Conservation (phyloP, 2,797 vertebrate species). For the Alfaro cultratus region DNA sequence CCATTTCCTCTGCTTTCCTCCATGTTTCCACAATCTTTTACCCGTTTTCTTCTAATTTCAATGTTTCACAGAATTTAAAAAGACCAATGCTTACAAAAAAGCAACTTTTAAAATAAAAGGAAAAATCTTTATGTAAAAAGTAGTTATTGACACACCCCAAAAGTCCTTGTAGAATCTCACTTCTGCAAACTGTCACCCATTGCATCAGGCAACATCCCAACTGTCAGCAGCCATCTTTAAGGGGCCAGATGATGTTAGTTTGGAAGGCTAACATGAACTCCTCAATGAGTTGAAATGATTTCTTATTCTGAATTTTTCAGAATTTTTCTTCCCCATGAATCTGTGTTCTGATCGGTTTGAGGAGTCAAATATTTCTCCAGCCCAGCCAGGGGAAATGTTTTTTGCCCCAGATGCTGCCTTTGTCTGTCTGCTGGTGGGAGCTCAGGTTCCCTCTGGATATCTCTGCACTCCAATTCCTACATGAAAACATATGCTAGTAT, state of each 20-base stretch:
- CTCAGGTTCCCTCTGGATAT: constrained; percentile 46
- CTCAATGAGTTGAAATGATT: constrained; percentile 2
- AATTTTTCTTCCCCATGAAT: constrained; percentile 10
- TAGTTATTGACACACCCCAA: background rate
- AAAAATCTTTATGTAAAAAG: background rate
- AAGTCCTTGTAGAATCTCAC: background rate
- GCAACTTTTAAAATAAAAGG: background rate
- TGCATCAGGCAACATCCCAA: background rate
- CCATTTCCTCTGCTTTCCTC: too few species aligned
- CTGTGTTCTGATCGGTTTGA: constrained; percentile 20
- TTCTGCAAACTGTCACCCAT: background rate
- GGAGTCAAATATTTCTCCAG: constrained; percentile 43
- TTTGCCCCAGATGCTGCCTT: constrained; percentile 30
- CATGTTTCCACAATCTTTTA: too few species aligned
- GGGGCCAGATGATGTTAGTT: background rate
- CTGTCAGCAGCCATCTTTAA: background rate
- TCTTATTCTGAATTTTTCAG: background rate
- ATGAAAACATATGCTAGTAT: constrained; percentile 68
- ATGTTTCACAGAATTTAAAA: too few species aligned
- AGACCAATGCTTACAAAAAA: too few species aligned
- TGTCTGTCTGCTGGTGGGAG: background rate
- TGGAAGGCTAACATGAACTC: background rate
- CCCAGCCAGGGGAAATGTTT: constrained; percentile 38
- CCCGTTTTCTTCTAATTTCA: too few species aligned
- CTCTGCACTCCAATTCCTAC: constrained; percentile 44